A percentile compares a stretch with the other conserved stretches of the same genome.
These are phyloP conservation scores for Lycorma delicatula DNA, from an alignment of 1,140 invertebrate species.

Conservation along the genomic window DNA sequence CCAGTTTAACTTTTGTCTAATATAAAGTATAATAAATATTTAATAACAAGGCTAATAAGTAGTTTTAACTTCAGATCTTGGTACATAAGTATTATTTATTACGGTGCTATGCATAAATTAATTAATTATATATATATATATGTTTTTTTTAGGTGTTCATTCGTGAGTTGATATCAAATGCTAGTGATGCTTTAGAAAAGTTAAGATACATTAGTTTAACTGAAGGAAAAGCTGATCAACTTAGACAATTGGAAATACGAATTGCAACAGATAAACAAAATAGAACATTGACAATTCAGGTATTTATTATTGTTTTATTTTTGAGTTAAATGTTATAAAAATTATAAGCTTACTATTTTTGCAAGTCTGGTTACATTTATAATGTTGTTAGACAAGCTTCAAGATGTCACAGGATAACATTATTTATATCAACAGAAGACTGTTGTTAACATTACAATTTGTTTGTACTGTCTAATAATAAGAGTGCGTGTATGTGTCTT, in stretches of 20 bases:
- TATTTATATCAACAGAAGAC: too few relatives aligned
- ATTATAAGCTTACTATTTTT: too few relatives aligned
- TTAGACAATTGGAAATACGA: slow-evolving; percentile 69
- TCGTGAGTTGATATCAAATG: slow-evolving; percentile 91
- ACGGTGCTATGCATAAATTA: background rate
- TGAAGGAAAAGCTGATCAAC: slow-evolving; percentile 38
- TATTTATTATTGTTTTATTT: slow-evolving; percentile 30
- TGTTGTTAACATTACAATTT: too few relatives aligned
- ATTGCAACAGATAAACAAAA: slow-evolving; percentile 82
- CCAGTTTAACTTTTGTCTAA: too few relatives aligned
- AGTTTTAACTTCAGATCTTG: slow-evolving; percentile 1
- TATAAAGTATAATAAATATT: background rate
- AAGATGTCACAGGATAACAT: too few relatives aligned
- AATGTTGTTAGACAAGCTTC: too few relatives aligned
- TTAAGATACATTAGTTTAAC: slow-evolving; percentile 64
- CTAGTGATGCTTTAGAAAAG: slow-evolving; percentile 94
- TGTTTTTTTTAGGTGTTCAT: slow-evolving; percentile 70
- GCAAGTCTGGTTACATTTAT: too few relatives aligned
- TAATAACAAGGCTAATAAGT: background rate
- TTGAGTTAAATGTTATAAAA: too few relatives aligned
- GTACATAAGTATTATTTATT: slow-evolving; percentile 2
- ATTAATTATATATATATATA: background rate
- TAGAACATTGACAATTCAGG: slow-evolving; percentile 78
- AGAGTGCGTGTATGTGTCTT: too few relatives aligned
- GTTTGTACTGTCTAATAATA: too few relatives aligned